A percentile compares a stretch with the other conserved stretches of the same genome.
phyloP scores from a whole-genome alignment of 2,113 vertebrate species.

The Colinus virginianus region DNA sequence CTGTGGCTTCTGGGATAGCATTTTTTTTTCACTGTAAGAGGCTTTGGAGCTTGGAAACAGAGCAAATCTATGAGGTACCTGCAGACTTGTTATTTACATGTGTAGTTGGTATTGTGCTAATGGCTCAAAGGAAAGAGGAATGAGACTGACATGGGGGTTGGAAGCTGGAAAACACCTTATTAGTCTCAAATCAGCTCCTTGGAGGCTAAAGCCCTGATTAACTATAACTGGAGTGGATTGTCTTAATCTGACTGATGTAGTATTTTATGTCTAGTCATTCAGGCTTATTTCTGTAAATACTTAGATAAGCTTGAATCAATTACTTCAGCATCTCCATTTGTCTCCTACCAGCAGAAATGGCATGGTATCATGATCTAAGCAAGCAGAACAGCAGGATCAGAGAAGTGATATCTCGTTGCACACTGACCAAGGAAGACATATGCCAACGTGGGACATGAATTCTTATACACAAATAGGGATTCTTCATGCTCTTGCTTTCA shows the following conservation, averaged over 20 bases:
- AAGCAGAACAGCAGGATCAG: neutral
- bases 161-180: slow-evolving; percentile 1
- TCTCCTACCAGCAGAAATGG: neutral
- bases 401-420: neutral
- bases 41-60: neutral
- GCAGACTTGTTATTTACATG: neutral
- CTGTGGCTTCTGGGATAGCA: neutral
- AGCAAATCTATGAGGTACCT: neutral
- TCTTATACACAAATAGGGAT: neutral
- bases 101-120: slow-evolving; percentile 4
- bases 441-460: neutral
- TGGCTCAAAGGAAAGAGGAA: slow-evolving; percentile 6
- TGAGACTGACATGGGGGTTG: neutral
- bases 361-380: neutral
- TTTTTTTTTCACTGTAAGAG: neutral
- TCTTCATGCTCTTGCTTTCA: neutral
- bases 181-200: slow-evolving; percentile 42
- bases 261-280: slow-evolving; percentile 53
- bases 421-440: neutral
- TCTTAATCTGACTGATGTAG: slow-evolving; percentile 54
- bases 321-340: slow-evolving; percentile 1
- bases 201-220: slow-evolving; percentile 58
- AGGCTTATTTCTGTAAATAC: slow-evolving; percentile 64
- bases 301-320: slow-evolving; percentile 59
- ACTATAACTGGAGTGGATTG: slow-evolving; percentile 52